Evolutionary conservation across 2,888 invertebrate genomes (phyloP).

Genomic region (Stramonita haemastoma): DNA sequence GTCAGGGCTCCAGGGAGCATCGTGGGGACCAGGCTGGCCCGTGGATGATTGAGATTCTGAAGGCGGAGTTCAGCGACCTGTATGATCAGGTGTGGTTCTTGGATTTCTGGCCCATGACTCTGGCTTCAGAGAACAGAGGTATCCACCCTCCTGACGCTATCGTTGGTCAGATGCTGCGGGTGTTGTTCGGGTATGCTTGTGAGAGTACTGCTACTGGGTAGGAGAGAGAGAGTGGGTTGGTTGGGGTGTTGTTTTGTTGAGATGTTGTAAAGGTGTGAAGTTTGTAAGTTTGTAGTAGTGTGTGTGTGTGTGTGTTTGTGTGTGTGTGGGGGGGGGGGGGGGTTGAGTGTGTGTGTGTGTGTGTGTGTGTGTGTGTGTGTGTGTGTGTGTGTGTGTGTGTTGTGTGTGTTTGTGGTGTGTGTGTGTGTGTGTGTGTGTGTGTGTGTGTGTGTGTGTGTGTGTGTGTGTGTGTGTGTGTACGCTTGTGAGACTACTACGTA

Average conservation of each 20-base stretch:
- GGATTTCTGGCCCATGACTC: neutral
- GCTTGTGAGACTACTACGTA: too few relatives aligned
- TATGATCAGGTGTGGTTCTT: neutral
- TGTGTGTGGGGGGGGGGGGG: too few relatives aligned
- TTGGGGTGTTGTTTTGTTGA: too few relatives aligned
- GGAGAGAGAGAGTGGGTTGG: too few relatives aligned
- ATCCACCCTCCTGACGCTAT: neutral
- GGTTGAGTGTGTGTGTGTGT: neutral
- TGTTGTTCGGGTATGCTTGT: neutral
- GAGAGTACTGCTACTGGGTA: too few relatives aligned
- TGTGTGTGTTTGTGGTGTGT: too few relatives aligned
- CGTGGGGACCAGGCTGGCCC: neutral
- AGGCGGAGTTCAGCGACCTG: neutral
- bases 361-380: neutral
- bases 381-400: neutral
- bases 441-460: too few relatives aligned
- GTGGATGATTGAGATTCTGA: conserved; percentile 1
- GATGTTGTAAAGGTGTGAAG: too few relatives aligned
- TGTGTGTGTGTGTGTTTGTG: too few relatives aligned
- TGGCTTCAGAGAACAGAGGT: neutral
- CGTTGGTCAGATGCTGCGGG: neutral
- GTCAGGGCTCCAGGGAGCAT: neutral
- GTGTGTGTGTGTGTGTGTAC: too few relatives aligned
- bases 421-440: too few relatives aligned
- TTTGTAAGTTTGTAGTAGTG: too few relatives aligned